Evolutionary conservation across 1,140 invertebrate species (phyloP).

Genomic region (Atopsyche davidsoni): DNA sequence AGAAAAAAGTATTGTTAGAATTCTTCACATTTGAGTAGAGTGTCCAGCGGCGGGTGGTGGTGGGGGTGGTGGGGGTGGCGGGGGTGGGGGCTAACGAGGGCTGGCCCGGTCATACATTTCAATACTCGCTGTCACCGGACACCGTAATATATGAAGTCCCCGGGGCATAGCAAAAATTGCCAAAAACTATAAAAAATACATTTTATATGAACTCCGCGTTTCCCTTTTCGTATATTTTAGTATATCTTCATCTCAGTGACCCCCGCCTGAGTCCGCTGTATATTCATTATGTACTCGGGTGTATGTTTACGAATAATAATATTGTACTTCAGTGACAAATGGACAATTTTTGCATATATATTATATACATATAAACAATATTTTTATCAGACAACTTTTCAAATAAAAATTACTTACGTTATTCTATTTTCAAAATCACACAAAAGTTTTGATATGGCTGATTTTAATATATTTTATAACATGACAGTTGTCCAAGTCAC

Average conservation of each 20-base stretch:
- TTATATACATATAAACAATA: background rate
- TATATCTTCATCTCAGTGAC: constrained; percentile 20
- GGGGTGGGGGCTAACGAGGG: constrained; percentile 26
- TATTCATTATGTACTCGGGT: too few species aligned
- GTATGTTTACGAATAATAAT: too few species aligned
- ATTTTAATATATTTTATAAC: background rate
- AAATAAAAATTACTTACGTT: background rate
- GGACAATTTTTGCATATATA: too few species aligned
- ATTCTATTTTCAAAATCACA: background rate
- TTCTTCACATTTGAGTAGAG: constrained; percentile 16
- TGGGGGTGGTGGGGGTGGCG: background rate
- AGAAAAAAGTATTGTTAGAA: constrained; percentile 18
- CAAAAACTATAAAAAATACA: constrained; percentile 32
- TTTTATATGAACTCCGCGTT: constrained; percentile 30
- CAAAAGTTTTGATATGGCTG: background rate
- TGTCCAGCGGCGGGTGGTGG: constrained; percentile 1
- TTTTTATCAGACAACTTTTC: background rate
- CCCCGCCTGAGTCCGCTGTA: too few species aligned
- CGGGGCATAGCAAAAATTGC: constrained; percentile 28
- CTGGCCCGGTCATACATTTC: constrained; percentile 30
- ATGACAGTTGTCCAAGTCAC: background rate
- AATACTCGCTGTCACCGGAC: constrained; percentile 31
- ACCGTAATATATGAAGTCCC: constrained; percentile 31
- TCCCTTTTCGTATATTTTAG: constrained; percentile 13
- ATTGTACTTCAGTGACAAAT: too few species aligned